Evolutionary conservation across 2,888 invertebrate species (phyloP).

Genomic region (Sphaerophoria taeniata): DNA sequence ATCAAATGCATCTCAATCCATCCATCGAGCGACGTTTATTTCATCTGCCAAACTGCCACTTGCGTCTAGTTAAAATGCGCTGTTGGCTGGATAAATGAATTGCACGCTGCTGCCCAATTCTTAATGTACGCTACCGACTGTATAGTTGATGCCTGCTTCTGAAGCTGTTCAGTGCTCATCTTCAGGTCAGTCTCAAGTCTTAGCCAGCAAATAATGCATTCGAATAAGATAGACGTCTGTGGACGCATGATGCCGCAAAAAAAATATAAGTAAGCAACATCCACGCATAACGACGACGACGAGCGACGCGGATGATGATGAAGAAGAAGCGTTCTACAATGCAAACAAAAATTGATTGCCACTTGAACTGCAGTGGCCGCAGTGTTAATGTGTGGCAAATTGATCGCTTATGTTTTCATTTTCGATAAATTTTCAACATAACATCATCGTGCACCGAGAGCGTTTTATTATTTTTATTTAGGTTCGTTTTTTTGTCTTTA

Average conservation of each 20-base stretch:
- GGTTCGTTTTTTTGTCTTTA: conserved; percentile 33
- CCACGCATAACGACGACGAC: conserved; percentile 12
- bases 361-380: conserved; percentile 71
- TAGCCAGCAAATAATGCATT: conserved; percentile 8
- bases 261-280: neutral
- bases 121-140: conserved; percentile 19
- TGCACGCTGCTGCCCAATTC: conserved; percentile 14
- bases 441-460: conserved; percentile 26
- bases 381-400: conserved; percentile 74
- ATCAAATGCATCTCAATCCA: conserved; percentile 69
- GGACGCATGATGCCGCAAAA: neutral
- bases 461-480: conserved; percentile 42
- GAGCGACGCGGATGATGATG: too few species aligned
- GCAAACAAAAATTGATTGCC: conserved; percentile 72
- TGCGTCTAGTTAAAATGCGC: conserved; percentile 13
- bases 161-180: conserved; percentile 1
- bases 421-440: conserved; percentile 70
- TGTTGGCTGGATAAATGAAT: conserved; percentile 15
- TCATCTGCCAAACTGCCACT: conserved; percentile 27
- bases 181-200: conserved; percentile 10
- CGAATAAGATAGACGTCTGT: neutral
- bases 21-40: conserved; percentile 43
- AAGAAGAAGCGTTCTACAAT: conserved; percentile 51
- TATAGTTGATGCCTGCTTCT: neutral
- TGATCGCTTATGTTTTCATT: conserved; percentile 74